Evolutionary conservation across 2,888 invertebrate species (phyloP).

Genomic region (Mythimna loreyi): DNA sequence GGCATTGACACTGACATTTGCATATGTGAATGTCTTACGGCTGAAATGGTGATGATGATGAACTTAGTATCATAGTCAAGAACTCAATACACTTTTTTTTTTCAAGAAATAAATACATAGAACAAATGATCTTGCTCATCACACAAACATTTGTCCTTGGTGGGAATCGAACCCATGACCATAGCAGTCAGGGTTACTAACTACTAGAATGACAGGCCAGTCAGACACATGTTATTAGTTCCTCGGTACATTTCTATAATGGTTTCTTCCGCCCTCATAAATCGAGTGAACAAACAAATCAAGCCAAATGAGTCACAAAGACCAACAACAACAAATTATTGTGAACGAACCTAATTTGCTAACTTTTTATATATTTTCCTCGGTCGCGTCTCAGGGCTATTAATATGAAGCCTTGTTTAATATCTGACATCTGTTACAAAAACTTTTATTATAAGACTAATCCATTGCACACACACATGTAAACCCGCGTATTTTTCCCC

Average conservation of each 20-base stretch:
- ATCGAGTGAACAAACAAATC: slow-evolving; percentile 79
- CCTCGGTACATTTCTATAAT: slow-evolving; percentile 49
- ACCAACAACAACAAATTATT: slow-evolving; percentile 82
- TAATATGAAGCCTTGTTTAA: slow-evolving; percentile 90
- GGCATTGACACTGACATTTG: no score
- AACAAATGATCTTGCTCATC: no score
- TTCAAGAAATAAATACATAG: no score
- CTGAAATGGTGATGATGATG: no score
- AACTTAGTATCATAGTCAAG: no score
- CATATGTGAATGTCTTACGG: no score
- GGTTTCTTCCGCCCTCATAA: slow-evolving; percentile 66
- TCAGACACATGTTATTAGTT: no score
- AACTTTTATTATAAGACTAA: slow-evolving; percentile 91
- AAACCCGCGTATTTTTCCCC: slow-evolving; percentile 68
- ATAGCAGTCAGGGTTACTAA: no score
- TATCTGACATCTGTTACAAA: slow-evolving; percentile 91
- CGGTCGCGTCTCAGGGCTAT: slow-evolving; percentile 84
- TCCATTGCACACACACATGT: slow-evolving; percentile 86
- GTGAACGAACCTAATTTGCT: slow-evolving; percentile 83
- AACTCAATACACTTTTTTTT: no score
- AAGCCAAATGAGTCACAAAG: slow-evolving; percentile 74
- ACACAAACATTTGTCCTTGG: no score
- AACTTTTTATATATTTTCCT: slow-evolving; percentile 90
- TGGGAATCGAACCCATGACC: no score
- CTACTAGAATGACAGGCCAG: no score